Evolutionary conservation across 2,888 invertebrate genomes (phyloP).

Genomic region (Archips xylosteana): DNA sequence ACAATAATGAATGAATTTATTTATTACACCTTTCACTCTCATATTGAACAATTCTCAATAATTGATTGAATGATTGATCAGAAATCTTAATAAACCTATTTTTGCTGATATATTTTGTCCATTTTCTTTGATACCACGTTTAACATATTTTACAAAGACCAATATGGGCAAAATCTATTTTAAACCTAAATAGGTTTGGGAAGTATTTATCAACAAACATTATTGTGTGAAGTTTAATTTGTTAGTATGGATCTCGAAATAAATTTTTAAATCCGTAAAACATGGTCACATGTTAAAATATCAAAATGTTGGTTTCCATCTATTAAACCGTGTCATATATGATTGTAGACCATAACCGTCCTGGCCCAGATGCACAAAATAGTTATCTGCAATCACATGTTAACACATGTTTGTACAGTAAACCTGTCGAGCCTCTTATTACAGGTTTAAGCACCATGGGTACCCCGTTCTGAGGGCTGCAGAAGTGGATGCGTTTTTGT

Average conservation of each 20-base stretch:
- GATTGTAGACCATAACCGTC: too few relatives aligned
- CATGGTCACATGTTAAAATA: not conserved
- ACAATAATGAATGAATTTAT: not conserved
- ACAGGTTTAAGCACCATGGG: too few relatives aligned
- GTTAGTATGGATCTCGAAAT: not conserved
- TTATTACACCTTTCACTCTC: not conserved
- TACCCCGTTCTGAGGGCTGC: too few relatives aligned
- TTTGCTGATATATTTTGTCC: not conserved
- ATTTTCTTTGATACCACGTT: conserved; percentile 2
- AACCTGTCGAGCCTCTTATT: too few relatives aligned
- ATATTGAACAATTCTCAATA: not conserved
- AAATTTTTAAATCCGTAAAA: not conserved
- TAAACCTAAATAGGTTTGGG: not conserved
- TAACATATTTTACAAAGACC: not conserved
- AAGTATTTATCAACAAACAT: not conserved
- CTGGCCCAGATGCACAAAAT: too few relatives aligned
- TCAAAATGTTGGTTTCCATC: not conserved
- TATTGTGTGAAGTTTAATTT: not conserved
- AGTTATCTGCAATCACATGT: too few relatives aligned
- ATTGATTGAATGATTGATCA: not conserved
- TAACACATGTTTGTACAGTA: too few relatives aligned
- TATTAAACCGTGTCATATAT: too few relatives aligned
- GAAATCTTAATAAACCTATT: not conserved
- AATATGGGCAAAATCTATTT: not conserved
- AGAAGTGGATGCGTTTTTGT: too few relatives aligned